Evolutionary conservation across 2,113 vertebrate genomes (phyloP).

Genomic region (Eptesicus fuscus): DNA sequence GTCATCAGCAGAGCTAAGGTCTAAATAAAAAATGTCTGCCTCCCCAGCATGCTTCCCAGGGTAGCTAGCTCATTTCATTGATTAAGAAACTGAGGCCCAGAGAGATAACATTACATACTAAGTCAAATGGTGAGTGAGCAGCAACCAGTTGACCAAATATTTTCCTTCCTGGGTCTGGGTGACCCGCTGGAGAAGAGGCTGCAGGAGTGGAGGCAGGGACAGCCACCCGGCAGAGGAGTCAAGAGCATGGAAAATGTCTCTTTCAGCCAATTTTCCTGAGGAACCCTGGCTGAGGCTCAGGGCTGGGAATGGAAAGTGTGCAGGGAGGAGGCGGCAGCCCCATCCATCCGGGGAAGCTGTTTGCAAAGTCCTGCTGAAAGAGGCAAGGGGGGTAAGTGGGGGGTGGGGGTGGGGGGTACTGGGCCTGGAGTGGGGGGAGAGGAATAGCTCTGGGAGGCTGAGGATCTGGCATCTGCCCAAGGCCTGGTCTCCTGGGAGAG

Average conservation of each 20-base stretch:
- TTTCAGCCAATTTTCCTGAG: constrained; percentile 72
- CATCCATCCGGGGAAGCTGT: constrained; percentile 45
- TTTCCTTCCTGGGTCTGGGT: not conserved
- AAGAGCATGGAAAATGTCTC: constrained; percentile 74
- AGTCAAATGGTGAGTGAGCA: not conserved
- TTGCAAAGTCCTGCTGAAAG: constrained; percentile 51
- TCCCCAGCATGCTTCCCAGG: not conserved
- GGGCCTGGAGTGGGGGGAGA: not conserved
- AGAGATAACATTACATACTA: not conserved
- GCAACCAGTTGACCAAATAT: not conserved
- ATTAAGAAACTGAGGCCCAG: not conserved
- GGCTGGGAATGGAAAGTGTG: constrained; percentile 72
- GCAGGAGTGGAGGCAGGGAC: constrained; percentile 40
- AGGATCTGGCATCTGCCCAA: constrained; percentile 24
- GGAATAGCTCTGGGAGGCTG: not conserved
- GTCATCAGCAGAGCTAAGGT: not conserved
- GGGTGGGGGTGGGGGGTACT: not conserved
- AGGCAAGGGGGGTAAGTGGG: not conserved
- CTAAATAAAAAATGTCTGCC: not conserved
- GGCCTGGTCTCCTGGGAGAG: constrained; percentile 34
- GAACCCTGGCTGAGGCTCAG: constrained; percentile 61
- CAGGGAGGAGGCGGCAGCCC: constrained; percentile 60
- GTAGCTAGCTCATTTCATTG: not conserved
- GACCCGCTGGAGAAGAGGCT: constrained; percentile 41
- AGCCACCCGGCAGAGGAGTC: constrained; percentile 55